Base-by-base conservation (phyloP, 2,888 invertebrate genomes). In the Mesorhabditis sp. region DNA sequence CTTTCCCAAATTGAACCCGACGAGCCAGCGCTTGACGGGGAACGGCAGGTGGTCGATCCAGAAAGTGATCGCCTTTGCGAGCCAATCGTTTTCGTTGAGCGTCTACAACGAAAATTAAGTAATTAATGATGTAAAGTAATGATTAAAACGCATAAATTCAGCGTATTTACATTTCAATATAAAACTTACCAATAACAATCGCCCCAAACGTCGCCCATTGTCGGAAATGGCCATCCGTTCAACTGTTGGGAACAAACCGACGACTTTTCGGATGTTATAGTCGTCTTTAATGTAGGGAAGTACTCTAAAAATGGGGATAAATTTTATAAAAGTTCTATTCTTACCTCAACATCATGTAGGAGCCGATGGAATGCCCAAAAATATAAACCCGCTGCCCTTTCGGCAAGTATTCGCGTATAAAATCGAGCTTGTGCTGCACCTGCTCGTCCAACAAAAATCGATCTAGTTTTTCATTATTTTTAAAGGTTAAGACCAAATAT, bases 361-460 rank as follows among this genome's bases (percentile, higher is more conserved):
- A 74, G 2, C 81, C 83, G 70, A 83, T 83, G 67, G 81, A 81
- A 68, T 83, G 83, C 0, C 83, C 83, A 42, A 83, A 70, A 15
- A 83, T 65, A 50, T 76, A 75, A 15, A 82, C 69, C 43, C 70
- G 62, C 5, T 73, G 70, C 10, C 74, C 77, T 68, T 70, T 71
- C 61, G 79, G 77, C 45, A 83, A 66, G 65, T 76, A 71, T 61
- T 82, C 77, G n/a, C 71, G 67, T 10, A 78, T 74, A 68, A 81
- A 83, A 15, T 81, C 73, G 43, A 79, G 68, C 67, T 80, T 80
- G 70, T 83, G 83, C 10, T 73, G 70, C 4, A 83, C 77, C 72
- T 83, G 83, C 4, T 77, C 80, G 43, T 76, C 74, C 43, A 83
- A 72, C 7, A 69, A 70, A 68, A 80, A 81, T 5, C 80, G 76